These are phyloP conservation scores for Aleadryas rufinucha DNA, from an alignment of 2,113 vertebrate genomes.

Conservation along the genomic window DNA sequence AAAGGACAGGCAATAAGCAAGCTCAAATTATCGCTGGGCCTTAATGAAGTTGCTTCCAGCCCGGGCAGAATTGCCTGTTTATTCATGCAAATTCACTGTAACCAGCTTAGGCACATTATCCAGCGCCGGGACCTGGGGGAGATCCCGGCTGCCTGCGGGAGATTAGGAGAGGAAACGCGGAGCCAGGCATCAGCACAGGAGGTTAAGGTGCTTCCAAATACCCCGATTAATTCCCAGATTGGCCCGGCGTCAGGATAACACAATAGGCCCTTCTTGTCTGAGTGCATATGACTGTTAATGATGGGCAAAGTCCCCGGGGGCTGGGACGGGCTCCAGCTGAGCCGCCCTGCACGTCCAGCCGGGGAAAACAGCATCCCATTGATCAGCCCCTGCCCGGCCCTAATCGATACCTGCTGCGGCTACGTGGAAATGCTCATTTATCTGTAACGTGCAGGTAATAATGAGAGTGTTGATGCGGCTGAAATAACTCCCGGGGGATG, in stretches of 20 bases:
- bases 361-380: background rate
- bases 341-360: background rate
- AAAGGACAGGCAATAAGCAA: background rate
- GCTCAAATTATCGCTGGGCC: background rate
- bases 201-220: conserved; percentile 18
- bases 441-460: background rate
- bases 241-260: background rate
- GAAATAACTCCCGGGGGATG: background rate
- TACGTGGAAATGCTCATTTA: background rate
- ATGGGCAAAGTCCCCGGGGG: background rate
- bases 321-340: background rate
- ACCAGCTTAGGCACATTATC: conserved; percentile 4
- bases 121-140: background rate
- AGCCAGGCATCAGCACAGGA: background rate
- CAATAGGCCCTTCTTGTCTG: background rate
- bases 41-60: background rate
- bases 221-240: background rate
- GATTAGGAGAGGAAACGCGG: background rate
- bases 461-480: background rate
- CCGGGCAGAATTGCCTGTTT: background rate
- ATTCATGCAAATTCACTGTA: background rate
- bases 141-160: background rate
- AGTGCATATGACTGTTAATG: background rate
- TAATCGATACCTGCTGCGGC: background rate
- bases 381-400: background rate